Conservation (phyloP, 2,888 invertebrate species). For the Caprella mutica region DNA sequence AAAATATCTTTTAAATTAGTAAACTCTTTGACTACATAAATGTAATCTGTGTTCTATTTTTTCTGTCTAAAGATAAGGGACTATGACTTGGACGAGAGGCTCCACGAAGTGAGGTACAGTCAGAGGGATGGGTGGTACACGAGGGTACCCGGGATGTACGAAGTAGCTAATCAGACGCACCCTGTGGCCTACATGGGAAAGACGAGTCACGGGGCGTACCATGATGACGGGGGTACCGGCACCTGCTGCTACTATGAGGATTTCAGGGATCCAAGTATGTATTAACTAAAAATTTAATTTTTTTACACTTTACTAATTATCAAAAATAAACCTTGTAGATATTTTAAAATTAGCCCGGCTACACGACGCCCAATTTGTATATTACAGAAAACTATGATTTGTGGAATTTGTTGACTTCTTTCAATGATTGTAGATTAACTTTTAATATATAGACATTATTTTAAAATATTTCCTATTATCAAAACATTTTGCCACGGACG, state of each 20-base stretch:
- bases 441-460: too few relatives aligned
- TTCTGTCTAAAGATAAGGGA: slow-evolving; percentile 18
- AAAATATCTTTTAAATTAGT: not conserved
- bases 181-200: slow-evolving; percentile 34
- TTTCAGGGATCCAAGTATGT: slow-evolving; percentile 30
- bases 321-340: too few relatives aligned
- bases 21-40: not conserved
- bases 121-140: slow-evolving; percentile 35
- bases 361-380: too few relatives aligned
- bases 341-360: too few relatives aligned
- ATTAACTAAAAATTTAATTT: too few relatives aligned
- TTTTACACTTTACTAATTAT: too few relatives aligned
- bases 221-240: slow-evolving; percentile 34
- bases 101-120: slow-evolving; percentile 33
- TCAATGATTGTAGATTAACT: too few relatives aligned
- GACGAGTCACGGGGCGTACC: slow-evolving; percentile 31
- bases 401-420: too few relatives aligned
- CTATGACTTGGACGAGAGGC: slow-evolving; percentile 12
- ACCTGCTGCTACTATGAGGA: slow-evolving; percentile 35
- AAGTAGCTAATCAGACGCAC: slow-evolving; percentile 19
- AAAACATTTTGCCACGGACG: too few relatives aligned
- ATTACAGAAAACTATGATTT: too few relatives aligned
- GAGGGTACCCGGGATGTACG: slow-evolving; percentile 30
- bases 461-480: too few relatives aligned
- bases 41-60: too few relatives aligned